A percentile compares a stretch with the other conserved stretches of the same genome.
Conservation (phyloP, 2,113 vertebrate genomes). For the Pteropus alecto region DNA sequence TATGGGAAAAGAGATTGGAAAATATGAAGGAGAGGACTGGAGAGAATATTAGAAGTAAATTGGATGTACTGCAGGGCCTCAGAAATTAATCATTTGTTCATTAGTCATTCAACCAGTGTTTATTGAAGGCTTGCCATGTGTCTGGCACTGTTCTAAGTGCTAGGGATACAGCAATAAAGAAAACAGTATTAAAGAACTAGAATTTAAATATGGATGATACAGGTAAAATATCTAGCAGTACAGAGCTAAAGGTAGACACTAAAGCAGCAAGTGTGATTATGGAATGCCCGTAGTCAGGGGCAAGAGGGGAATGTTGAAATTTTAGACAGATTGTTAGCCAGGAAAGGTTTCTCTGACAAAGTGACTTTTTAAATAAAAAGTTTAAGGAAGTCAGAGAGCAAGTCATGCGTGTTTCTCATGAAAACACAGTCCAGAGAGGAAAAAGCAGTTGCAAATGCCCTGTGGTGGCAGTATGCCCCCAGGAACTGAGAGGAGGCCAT, state of each 20-base stretch:
- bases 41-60: background rate
- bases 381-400: background rate
- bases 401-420: background rate
- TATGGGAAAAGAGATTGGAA: background rate
- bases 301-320: background rate
- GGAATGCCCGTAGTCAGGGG: background rate
- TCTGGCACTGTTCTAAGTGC: background rate
- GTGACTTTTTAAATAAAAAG: background rate
- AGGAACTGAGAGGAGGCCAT: background rate
- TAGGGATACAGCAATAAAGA: background rate
- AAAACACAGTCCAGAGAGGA: background rate
- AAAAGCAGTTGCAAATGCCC: background rate
- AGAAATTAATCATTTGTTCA: background rate
- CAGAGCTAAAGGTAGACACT: background rate
- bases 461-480: background rate
- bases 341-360: background rate
- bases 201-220: accelerated
- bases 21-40: background rate
- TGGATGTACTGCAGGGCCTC: background rate
- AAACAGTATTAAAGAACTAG: background rate
- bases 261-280: background rate
- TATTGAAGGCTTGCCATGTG: background rate
- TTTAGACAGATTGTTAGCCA: background rate
- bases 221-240: background rate
- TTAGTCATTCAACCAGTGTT: background rate